Evolutionary conservation across 2,797 vertebrate genomes (phyloP), one percentile per base, ranked within the genome.

Genomic region (Oryzias sinensis): DNA sequence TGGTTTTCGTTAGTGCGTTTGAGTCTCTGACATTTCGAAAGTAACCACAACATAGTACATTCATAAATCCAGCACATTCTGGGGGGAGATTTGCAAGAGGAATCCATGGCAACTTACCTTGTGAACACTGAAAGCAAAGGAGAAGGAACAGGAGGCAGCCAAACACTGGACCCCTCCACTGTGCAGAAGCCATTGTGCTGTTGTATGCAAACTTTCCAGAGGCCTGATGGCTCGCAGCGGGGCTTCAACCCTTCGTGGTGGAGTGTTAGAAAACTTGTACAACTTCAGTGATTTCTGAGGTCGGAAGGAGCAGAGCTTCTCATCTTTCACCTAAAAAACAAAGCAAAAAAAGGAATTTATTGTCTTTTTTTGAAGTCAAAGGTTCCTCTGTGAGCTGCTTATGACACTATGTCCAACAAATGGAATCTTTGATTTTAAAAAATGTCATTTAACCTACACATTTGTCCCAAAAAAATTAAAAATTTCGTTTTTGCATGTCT

Each of bases 301-400:
- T 78, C 84, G 24, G 22, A 66, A 59, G 75, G 72, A 59, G 72
- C 78, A 61, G 83, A 80, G 65, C 63, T 68, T 57, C 67, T 88
- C 89, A 91, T 91, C 81, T 91, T 73, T 78, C 80, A 79, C 86
- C 91, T 93, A 84, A 37, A 79, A 76, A 47, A 50, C 25, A 51
- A 33, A 5, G 76, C 68, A 56, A 68, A n/a, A 27, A 53, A 62
- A 18, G 57, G 18, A 55, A 44, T 22, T 22, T 18, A 45, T 3
- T 13, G 8, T 49, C 47, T 42, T 24, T 56, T 41, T 37, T 61
- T 43, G n/a, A 17, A 5, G n/a, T 59, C 8, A n/a, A 56, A n/a
- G 9, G 41, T 18, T 54, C 42, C 25, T 14, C 20, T 15, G 3
- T 22, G 20, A 22, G 20, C 20, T 33, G 8, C 29, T 7, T 33